Base-by-base conservation (phyloP, 2,797 vertebrate species). In the Scolopax bukidnonensis region DNA sequence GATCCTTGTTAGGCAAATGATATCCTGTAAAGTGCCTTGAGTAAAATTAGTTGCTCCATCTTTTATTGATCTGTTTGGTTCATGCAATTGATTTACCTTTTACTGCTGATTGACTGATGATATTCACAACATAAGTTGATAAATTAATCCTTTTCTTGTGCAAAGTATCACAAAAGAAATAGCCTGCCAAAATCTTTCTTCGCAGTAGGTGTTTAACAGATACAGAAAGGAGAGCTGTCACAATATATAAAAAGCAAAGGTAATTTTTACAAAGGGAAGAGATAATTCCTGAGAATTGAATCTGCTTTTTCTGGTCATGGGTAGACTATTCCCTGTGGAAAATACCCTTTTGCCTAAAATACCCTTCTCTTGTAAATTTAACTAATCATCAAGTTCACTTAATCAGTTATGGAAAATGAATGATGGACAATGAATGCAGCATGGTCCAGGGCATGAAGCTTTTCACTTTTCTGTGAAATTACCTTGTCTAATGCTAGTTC, bases 1-100 rank as follows among this genome's bases (percentile, higher is more conserved):
- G 75, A 43, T 78, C 43, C 92, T 93, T 89, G 87, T 95, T 96
- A 96, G 75, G 93, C 87, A 95, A 95, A 96, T 40, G 40, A 87
- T 89, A 93, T 57, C 24, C 79, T 90, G 33, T 63, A 80, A 85
- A 77, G 54, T 71, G 92, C 69, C 86, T 88, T 81, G 38, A 53
- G 67, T 48, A 79, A 95, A 96, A 97, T 96, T 78, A 96, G 84
- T 80, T 64, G 19, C 45, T 83, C 68, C 83, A 67, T 96, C 82
- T 94, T 89, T 95, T 92, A 97, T 96, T 71, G 79, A 96, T 84
- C 80, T 63, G 16, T 75, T 71, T 40, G 43, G 56, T 19, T 48
- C 48, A 60, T 65, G 82, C n/a, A 45, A 50, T 70, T 68, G 73
- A 77, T 70, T 92, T 81, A 43, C 75, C 50, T 94, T 89, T 95